phyloP scores from a whole-genome alignment of 2,113 vertebrate genomes.

The Gavialis gangeticus region DNA sequence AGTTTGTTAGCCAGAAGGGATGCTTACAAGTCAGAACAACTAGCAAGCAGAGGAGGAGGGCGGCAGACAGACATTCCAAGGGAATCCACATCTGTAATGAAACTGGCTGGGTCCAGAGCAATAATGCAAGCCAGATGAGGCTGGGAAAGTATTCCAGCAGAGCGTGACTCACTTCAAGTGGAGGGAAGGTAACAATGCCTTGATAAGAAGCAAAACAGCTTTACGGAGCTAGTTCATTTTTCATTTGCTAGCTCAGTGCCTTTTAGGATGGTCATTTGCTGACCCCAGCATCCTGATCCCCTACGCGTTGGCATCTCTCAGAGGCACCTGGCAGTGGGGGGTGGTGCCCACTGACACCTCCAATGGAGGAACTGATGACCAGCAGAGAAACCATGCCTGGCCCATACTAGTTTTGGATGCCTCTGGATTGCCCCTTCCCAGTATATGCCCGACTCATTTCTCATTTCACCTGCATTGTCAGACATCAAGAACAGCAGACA shows the following conservation, averaged over 20 bases:
- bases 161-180: background rate
- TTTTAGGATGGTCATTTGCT: background rate
- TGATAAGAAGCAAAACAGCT: slow-evolving; percentile 39
- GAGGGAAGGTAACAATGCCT: slow-evolving; percentile 2
- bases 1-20: background rate
- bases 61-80: slow-evolving; percentile 64
- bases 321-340: fast-evolving
- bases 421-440: fast-evolving
- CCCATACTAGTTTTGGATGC: background rate
- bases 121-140: slow-evolving; percentile 75
- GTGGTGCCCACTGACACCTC: background rate
- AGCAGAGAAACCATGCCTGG: background rate
- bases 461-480: fast-evolving
- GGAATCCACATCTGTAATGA: slow-evolving; percentile 73
- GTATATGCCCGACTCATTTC: fast-evolving
- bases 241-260: background rate
- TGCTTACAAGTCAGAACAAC: slow-evolving; percentile 56
- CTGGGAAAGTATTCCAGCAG: slow-evolving; percentile 37
- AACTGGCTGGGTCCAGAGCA: slow-evolving; percentile 53
- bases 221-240: background rate
- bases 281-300: fast-evolving
- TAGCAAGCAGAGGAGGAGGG: slow-evolving; percentile 42
- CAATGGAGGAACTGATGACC: fast-evolving
- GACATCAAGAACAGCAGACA: fast-evolving
- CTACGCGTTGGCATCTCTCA: background rate